Evolutionary conservation across 2,888 invertebrate species (phyloP), one percentile per base, ranked within the genome.

Genomic region (Troides oblongomaculatus): DNA sequence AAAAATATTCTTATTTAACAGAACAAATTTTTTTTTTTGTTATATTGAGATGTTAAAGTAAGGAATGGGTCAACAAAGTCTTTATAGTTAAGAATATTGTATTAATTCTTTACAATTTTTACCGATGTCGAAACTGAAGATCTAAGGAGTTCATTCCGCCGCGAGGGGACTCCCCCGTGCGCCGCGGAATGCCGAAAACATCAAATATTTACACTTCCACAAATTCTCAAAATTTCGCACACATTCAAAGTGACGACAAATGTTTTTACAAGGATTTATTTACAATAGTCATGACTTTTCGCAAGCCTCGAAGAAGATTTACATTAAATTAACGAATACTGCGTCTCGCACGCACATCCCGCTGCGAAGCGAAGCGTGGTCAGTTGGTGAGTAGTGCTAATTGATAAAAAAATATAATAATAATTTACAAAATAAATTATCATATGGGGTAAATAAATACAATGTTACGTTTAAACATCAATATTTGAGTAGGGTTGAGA

Each of bases 181-280:
- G 80, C 83, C 86, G 50, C 88, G 81, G 84, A 86, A 85, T 87
- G 88, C 81, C 80, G 86, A 79, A 84, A 85, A 89, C 84, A 84
- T 85, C 72, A 72, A 74, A 71, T 88, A 88, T 89, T 75, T 88
- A 90, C 89, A 89, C 77, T 84, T 7, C 39, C 39, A 39, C 39
- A 39, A 1, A 39, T 39, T 39, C 39, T 10, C 39, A 39, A 39
- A 10, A 10, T 39, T 39, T 10, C 39, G 10, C 39, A 39, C 39
- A 10, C 10, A 70, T 73, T 69, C 77, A 75, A 69, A 68, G 70
- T 62, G 73, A 74, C 71, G 68, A 67, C 68, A 62, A 58, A 53
- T 71, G 72, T 69, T 57, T 75, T 74, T 71, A 75, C 43, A 17
- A 59, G 66, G n/a, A 57, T n/a, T n/a, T 75, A 78, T 77, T 72